Base-by-base conservation (phyloP, 2,797 vertebrate genomes). In the Chaunax sp. region DNA sequence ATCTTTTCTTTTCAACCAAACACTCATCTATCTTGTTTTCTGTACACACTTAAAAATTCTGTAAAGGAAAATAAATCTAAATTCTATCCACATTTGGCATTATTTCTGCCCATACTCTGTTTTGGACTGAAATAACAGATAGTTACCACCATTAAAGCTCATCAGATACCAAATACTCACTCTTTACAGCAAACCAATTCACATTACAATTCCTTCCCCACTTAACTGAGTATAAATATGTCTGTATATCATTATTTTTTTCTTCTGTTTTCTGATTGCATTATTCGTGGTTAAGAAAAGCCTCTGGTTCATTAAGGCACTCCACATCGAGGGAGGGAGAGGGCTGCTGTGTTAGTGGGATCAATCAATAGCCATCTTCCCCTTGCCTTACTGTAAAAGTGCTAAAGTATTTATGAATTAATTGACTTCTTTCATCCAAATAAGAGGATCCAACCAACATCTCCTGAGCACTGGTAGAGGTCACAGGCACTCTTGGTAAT, bases 351-450 rank as follows among this genome's bases (percentile, higher is more conserved):
- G 87, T 92, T 94, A 94, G 90, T 91, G 87, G 91, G 89, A 87
- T 84, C 72, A 87, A 93, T 94, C 94, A 88, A 95, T 95, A 94
- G 72, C 90, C 90, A 91, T 93, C 87, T 90, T 92, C 86, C 89
- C 88, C 87, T 89, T 78, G 86, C 88, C 83, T 95, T 95, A 94
- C 93, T 90, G 94, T 94, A 95, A 95, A 92, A 68, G 85, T 83
- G 90, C 89, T 95, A 87, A 95, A 95, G 93, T 95, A 95, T 95
- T 95, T 92, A 95, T 95, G 93, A 93, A 94, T 94, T 92, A 94
- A 94, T 95, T 94, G 93, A 94, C 93, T 92, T 90, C 75, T 81
- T 84, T 79, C 35, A 67, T 89, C 84, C 89, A 91, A 93, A 92
- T 89, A 83, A 89, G 86, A 87, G 62, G 75, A 84, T 63, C 62